Evolutionary conservation across 1,140 invertebrate species (phyloP).

Genomic region (Pseudomyrmex sp.): DNA sequence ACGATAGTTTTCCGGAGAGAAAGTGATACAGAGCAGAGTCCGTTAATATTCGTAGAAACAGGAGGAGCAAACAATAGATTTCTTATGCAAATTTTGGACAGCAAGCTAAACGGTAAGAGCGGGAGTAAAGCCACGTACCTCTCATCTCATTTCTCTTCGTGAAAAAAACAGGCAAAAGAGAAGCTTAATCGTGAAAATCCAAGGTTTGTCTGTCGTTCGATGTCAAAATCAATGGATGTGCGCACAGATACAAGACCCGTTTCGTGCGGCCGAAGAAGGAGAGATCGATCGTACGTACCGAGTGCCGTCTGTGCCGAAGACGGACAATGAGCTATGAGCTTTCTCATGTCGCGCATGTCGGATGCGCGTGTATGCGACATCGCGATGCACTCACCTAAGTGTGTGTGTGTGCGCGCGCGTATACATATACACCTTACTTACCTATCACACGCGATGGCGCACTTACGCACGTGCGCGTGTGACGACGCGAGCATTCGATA

Average conservation of each 20-base stretch:
- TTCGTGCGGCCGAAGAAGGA: conserved; percentile 36
- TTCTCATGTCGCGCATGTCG: conserved; percentile 56
- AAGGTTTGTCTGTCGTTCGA: not conserved
- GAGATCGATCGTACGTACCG: conserved; percentile 50
- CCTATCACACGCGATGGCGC: not conserved
- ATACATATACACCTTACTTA: not conserved
- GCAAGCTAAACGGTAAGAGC: too few species aligned
- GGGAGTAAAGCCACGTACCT: too few species aligned
- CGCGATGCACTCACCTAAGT: not conserved
- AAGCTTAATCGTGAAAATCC: conserved; percentile 17
- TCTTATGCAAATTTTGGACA: too few species aligned
- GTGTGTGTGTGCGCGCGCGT: not conserved
- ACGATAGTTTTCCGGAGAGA: too few species aligned
- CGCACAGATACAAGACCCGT: conserved; percentile 3
- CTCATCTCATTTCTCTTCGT: too few species aligned
- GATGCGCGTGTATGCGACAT: conserved; percentile 5
- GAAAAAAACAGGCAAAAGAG: not conserved
- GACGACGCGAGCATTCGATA: conserved; percentile 11
- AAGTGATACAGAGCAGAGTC: too few species aligned
- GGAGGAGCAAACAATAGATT: too few species aligned
- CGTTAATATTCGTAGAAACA: too few species aligned
- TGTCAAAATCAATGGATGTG: conserved; percentile 37
- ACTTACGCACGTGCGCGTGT: conserved; percentile 12
- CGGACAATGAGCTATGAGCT: conserved; percentile 60
- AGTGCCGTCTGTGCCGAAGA: conserved; percentile 47